Conservation (phyloP, 2,113 vertebrate genomes). For the Grammomys dolichurus region DNA sequence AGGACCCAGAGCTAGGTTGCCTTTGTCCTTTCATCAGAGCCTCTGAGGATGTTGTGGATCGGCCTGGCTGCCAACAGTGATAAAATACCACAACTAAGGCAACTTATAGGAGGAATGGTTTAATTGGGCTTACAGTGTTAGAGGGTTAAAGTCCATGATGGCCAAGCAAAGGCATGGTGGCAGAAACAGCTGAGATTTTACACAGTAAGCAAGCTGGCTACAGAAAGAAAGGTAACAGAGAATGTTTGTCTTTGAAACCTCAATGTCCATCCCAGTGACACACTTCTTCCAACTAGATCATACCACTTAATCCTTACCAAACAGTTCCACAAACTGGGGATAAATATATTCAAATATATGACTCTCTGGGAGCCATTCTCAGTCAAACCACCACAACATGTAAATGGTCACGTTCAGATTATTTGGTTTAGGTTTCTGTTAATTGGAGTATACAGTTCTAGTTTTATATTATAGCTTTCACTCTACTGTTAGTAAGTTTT, state of each 20-base stretch:
- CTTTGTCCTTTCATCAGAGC: not conserved
- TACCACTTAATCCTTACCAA: not conserved
- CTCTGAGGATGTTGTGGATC: not conserved
- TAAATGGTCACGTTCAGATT: slow-evolving; percentile 55
- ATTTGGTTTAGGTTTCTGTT: slow-evolving; percentile 13
- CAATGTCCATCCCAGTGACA: not conserved
- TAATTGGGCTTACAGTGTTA: not conserved
- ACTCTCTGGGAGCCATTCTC: not conserved
- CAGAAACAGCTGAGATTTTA: not conserved
- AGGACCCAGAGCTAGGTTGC: not conserved
- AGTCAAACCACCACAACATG: not conserved
- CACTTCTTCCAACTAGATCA: not conserved
- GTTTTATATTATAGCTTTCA: slow-evolving; percentile 50
- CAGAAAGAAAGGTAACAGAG: not conserved
- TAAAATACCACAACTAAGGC: not conserved
- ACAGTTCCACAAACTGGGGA: not conserved
- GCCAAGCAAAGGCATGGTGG: not conserved
- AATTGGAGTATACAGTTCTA: slow-evolving; percentile 29
- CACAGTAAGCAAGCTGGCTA: not conserved
- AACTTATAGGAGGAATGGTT: not conserved
- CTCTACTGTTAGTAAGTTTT: slow-evolving; percentile 36
- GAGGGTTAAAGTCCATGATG: not conserved
- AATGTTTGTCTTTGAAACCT: not conserved
- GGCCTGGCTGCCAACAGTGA: not conserved
- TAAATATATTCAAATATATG: not conserved